Evolutionary conservation across 2,113 vertebrate species (phyloP), one percentile per base, ranked within the genome.

Genomic region (Sylvietta virens): DNA sequence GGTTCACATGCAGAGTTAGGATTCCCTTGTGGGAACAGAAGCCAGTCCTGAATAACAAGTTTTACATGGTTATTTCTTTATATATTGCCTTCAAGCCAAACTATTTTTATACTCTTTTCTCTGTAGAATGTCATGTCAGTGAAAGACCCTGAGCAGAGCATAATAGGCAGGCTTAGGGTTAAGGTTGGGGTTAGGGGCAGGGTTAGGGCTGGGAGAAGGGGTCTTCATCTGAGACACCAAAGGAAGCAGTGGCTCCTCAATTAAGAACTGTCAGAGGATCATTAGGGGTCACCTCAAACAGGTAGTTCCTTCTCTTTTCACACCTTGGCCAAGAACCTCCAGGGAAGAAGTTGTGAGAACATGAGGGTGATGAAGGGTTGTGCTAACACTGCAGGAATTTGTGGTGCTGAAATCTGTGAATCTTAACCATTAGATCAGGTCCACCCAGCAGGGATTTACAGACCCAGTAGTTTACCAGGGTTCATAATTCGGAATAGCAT

Each of bases 301-400:
- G 31, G 33, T 26, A 33, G 6, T 2, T 58, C 28, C 35, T 5
- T 28, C 5, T 47, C 27, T 71, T 76, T 61, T 50, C 65, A 60
- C 42, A 54, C 33, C n/a, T 65, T 53, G 60, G 1, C 47, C 65
- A 45, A 37, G 44, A 67, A 51, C n/a, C 39, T 74, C 17, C 53
- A 8, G 6, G 6, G 13, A 79, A 39, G 6, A 1, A 30, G 17
- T 1, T 27, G 6, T 30, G 27, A 37, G 58, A 33, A 2, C 3
- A 27, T 2, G 23, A 30, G 28, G 35, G 16, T 11, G 58, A 10
- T 21, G 39, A 60, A 28, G 37, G 24, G 23, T 24, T 66, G 31
- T n/a, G 21, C 21, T 7, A 17, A 42, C 20, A n/a, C 33, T 35
- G 37, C 21, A 14, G 50, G n/a, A 30, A 37, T 45, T 22, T 42